These are phyloP conservation scores for Phaenicophaeus curvirostris DNA, from an alignment of 2,797 vertebrate species.

Conservation along the genomic window DNA sequence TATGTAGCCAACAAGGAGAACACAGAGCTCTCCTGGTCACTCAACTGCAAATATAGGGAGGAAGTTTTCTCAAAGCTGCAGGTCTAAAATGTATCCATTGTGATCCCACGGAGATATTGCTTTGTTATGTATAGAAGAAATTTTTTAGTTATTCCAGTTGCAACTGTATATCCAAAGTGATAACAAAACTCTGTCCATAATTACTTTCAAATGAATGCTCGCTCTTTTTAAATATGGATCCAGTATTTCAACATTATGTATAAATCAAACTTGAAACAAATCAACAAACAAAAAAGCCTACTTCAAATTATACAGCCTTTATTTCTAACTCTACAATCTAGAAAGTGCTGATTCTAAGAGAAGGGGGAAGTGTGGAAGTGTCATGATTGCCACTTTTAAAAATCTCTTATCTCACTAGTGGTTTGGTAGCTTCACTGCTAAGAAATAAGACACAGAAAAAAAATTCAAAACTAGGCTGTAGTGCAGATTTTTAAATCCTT, in stretches of 20 bases:
- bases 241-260: not conserved
- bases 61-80: not conserved
- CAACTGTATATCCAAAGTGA: not conserved
- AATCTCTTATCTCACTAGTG: constrained; percentile 8
- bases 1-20: not conserved
- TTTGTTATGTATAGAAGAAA: not conserved
- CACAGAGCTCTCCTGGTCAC: not conserved
- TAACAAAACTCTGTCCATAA: not conserved
- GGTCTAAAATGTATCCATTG: not conserved
- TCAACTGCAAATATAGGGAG: not conserved
- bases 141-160: not conserved
- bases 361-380: not conserved
- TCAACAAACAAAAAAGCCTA: not conserved
- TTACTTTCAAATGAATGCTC: not conserved
- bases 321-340: not conserved
- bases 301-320: not conserved
- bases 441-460: constrained; percentile 37
- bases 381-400: constrained; percentile 25
- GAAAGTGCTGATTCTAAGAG: not conserved
- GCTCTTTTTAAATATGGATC: not conserved
- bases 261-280: not conserved
- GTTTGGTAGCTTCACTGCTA: not conserved
- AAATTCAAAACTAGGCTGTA: constrained; percentile 23
- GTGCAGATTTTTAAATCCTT: constrained; percentile 36
- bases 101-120: not conserved